Base-by-base conservation (phyloP, 1,140 invertebrate species). In the Zophobas atratus region DNA sequence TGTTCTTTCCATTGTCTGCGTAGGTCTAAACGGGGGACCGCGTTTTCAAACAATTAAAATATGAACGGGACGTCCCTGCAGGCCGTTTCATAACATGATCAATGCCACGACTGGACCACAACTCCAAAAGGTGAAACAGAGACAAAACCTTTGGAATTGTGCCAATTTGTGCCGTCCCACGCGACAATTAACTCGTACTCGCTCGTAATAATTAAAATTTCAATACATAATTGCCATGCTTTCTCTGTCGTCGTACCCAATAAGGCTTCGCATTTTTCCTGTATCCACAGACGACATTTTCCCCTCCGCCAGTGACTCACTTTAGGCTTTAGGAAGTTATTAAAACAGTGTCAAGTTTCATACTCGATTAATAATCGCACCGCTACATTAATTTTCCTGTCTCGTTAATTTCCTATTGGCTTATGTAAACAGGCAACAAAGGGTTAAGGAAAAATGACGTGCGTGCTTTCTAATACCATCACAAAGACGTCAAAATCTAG, bases 121-220 rank as follows among this genome's bases (percentile, higher is more conserved):
- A 3, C 43, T 46, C 43, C 8, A 20, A n/a, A 35, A 43, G 60
- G 60, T 67, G 60, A 67, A 41, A 46, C 60, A n/a, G 39, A 43
- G 39, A 67, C 60, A 67, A 67, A 67, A 67, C 38, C 60, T 60
- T 34, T 43, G 60, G 39, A 46, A 67, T 39, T 67, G 60, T 67
- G 60, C 60, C 60, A 67, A 67, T 67, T 67, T 67, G 43, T 1
- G 39, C 2, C 60, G 60, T 34, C 60, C 60, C 60, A 67, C 60
- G 60, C 60, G 60, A 67, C 60, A 67, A 67, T 67, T 67, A 67
- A 67, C n/a, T 67, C 39, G 20, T 67, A 67, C 43, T 67, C 60
- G 60, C 60, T 38, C 20, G 60, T 67, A 67, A 67, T 67, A 67
- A 67, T 67, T 67, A 67, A 67, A 36, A 67, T 67, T 67, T 67